phyloP scores from a whole-genome alignment of 2,113 vertebrate species.

The Prionailurus viverrinus region DNA sequence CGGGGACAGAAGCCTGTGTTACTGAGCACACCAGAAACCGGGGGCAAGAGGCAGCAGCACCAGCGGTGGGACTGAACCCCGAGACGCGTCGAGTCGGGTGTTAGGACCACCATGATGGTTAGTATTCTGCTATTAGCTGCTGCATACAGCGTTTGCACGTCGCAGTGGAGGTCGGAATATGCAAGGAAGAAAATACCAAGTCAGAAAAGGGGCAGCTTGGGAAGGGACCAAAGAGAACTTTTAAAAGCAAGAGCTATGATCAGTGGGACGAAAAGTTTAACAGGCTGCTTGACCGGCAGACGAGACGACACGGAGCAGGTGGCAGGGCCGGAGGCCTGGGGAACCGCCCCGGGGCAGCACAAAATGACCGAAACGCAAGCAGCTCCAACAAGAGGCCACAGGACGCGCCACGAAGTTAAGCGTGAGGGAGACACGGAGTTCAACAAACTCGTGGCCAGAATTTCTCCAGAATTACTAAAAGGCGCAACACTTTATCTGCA shows the following conservation, averaged over 20 bases:
- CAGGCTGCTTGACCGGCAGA: neutral
- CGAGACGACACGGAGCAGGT: neutral
- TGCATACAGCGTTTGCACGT: neutral
- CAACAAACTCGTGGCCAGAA: too few relatives aligned
- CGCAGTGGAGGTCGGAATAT: neutral
- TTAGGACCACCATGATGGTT: neutral
- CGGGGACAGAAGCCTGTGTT: too few relatives aligned
- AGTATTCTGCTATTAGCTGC: too few relatives aligned
- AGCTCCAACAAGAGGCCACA: too few relatives aligned
- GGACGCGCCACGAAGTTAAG: fast-evolving
- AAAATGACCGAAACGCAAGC: neutral
- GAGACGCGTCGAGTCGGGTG: too few relatives aligned
- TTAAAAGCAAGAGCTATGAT: neutral
- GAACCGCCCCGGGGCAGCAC: fast-evolving
- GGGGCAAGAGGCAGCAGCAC: too few relatives aligned
- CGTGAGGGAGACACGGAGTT: neutral
- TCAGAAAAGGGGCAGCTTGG: neutral
- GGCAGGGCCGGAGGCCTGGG: neutral
- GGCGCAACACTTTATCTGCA: neutral
- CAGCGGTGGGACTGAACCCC: fast-evolving
- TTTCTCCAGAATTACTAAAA: neutral
- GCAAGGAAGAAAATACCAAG: neutral
- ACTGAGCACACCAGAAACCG: neutral
- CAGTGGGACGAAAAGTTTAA: neutral
- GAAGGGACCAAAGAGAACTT: neutral